Evolutionary conservation across 2,797 vertebrate species (phyloP).

Genomic region (Sphaeramia orbicularis): DNA sequence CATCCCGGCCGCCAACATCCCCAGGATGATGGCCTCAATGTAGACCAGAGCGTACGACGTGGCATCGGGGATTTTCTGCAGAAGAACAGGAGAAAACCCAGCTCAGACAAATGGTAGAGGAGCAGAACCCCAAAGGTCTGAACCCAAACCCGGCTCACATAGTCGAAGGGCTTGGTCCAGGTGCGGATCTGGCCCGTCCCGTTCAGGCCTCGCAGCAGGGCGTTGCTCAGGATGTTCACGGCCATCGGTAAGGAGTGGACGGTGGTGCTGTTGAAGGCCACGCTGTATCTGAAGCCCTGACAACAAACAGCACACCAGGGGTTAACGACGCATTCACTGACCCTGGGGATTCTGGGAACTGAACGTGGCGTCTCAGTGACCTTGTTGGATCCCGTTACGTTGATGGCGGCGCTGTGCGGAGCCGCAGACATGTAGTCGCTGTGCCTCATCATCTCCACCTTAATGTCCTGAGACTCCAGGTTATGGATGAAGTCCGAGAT

Average conservation of each 20-base stretch:
- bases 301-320: too few relatives aligned
- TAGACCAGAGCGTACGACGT: slow-evolving; percentile 83
- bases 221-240: slow-evolving; percentile 91
- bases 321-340: too few relatives aligned
- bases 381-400: slow-evolving; percentile 84
- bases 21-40: slow-evolving; percentile 86
- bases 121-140: too few relatives aligned
- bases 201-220: slow-evolving; percentile 86
- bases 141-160: slow-evolving; percentile 78
- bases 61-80: slow-evolving; percentile 81
- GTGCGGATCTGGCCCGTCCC: slow-evolving; percentile 85
- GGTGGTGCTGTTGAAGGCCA: slow-evolving; percentile 89
- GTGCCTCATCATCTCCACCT: slow-evolving; percentile 85
- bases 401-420: slow-evolving; percentile 90
- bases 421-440: slow-evolving; percentile 83
- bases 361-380: slow-evolving; percentile 65
- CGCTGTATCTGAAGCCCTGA: slow-evolving; percentile 87
- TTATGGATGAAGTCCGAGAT: slow-evolving; percentile 88
- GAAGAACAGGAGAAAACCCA: too few relatives aligned
- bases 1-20: slow-evolving; percentile 89
- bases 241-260: slow-evolving; percentile 91
- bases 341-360: slow-evolving; percentile 1
- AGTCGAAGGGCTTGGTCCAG: slow-evolving; percentile 87
- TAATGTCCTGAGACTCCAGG: slow-evolving; percentile 87
- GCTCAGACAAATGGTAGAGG: too few relatives aligned